Base-by-base conservation (phyloP, 2,797 vertebrate genomes). In the Dermochelys coriacea region DNA sequence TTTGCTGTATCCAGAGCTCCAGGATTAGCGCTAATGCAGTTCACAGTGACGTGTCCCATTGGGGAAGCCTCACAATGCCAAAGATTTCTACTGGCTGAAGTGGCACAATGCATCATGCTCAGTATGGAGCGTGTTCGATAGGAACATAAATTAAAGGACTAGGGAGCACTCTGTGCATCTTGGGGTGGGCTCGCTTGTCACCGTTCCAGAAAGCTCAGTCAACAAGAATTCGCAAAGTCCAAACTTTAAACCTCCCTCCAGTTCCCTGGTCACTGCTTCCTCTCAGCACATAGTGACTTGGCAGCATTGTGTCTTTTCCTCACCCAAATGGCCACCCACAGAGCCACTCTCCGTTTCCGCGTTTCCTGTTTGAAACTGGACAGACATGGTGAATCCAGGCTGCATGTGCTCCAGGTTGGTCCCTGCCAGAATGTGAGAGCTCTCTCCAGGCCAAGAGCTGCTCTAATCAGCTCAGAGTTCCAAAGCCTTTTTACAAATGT, bases 21-120 rank as follows among this genome's bases (percentile, higher is more conserved):
- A 79, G 6, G 8, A 14, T 71, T 1, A 2, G 3, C 18, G 47
- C 77, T 0, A 0, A n/a, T 10, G 1, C 59, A 41, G 82, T 68
- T 8, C 16, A 0, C 31, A 8, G 6, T 2, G 0, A 19, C 3
- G 1, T 4, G n/a, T 34, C 77, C 57, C 49, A 68, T 0, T 1
- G 81, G 6, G 1, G 88, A 81, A 84, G 51, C 11, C 0, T 2
- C 10, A 34, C 79, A 29, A 50, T 80, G 86, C 86, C 15, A 82
- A 29, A 5, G 55, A 31, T 34, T 61, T 34, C 86, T 31, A 47
- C 12, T 75, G n/a, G 64, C 0, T 2, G 12, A 68, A 31, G 27
- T 41, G 37, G 4, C 2, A 3, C 16, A 14, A 6, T 4, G 52
- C 41, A 50, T 11, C 21, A 12, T 27, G 4, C n/a, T 47, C 50